Evolutionary conservation across 2,113 vertebrate species (phyloP).

Genomic region (Mesembrinibis cayennensis): DNA sequence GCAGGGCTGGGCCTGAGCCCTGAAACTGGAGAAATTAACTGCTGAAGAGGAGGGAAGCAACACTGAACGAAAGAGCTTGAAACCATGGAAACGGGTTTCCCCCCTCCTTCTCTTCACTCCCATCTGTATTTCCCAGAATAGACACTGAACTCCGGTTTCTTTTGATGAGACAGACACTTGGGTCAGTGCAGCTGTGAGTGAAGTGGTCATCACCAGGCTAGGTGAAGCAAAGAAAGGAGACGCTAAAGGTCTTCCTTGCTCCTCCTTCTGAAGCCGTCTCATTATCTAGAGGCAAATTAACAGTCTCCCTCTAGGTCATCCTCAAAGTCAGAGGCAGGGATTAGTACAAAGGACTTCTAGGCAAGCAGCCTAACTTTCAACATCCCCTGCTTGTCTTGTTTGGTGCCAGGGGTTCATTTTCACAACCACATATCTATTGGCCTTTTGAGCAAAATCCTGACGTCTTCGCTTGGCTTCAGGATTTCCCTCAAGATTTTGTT

Average conservation of each 20-base stretch:
- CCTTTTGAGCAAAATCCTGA: slow-evolving; percentile 20
- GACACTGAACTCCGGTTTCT: slow-evolving; percentile 48
- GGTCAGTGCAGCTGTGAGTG: slow-evolving; percentile 28
- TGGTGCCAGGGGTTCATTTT: slow-evolving; percentile 25
- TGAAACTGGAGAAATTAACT: background rate
- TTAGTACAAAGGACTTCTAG: background rate
- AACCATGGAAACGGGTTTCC: slow-evolving; percentile 68
- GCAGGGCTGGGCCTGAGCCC: background rate
- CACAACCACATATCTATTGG: background rate
- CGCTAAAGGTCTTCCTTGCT: background rate
- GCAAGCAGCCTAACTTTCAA: slow-evolving; percentile 19
- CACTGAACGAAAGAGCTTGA: background rate
- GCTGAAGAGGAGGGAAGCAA: slow-evolving; percentile 38
- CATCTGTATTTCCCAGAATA: slow-evolving; percentile 67
- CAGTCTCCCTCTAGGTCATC: background rate
- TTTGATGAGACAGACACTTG: slow-evolving; percentile 36
- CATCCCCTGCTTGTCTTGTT: slow-evolving; percentile 2
- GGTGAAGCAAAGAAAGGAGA: background rate
- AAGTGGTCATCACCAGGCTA: background rate
- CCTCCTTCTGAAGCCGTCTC: background rate
- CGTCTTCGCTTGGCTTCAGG: slow-evolving; percentile 7
- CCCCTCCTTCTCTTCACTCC: slow-evolving; percentile 7
- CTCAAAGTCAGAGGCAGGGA: background rate
- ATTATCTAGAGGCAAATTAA: slow-evolving; percentile 7
- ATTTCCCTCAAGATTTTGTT: slow-evolving; percentile 30